Evolutionary conservation across 1,140 invertebrate species (phyloP).

Genomic region (Nylanderia fulva): DNA sequence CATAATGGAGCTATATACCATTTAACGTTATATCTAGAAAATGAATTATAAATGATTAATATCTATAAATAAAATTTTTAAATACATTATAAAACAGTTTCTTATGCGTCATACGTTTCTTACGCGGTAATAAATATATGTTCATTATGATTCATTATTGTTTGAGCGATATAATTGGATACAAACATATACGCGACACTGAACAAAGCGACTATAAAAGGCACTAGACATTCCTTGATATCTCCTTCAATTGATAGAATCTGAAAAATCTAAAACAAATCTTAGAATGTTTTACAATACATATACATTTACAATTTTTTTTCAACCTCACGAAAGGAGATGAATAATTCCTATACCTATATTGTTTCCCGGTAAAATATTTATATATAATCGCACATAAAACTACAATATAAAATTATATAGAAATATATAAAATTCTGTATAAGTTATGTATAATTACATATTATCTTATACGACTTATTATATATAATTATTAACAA

Average conservation of each 20-base stretch:
- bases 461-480: no score
- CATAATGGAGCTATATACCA: slow-evolving; percentile 7
- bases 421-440: no score
- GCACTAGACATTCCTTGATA: background rate
- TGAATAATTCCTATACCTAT: no score
- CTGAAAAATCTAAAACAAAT: background rate
- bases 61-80: background rate
- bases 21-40: background rate
- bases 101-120: background rate
- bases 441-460: no score
- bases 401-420: no score
- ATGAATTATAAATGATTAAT: background rate
- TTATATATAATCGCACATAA: no score
- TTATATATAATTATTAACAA: no score
- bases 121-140: background rate
- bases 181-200: background rate
- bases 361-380: no score
- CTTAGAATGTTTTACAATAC: no score
- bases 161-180: background rate
- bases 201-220: background rate
- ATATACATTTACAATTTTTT: no score
- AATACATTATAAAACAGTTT: background rate
- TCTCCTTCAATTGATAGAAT: background rate
- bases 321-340: no score
- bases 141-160: background rate